These are phyloP conservation scores for Caenorhabditis sp. DNA, from an alignment of 2,888 invertebrate species.

Conservation along the genomic window DNA sequence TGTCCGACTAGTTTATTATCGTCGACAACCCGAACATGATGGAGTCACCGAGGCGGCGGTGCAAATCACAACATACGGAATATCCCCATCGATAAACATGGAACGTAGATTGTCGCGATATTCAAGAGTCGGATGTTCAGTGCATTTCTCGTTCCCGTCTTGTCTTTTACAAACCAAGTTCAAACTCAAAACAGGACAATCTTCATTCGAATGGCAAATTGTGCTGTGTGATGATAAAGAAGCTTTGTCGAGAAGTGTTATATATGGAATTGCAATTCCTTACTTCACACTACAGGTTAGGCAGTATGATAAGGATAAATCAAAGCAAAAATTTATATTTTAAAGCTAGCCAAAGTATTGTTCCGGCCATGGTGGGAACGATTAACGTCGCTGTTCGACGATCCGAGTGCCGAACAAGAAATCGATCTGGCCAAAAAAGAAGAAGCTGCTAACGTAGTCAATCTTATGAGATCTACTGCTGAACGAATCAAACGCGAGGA, in stretches of 20 bases:
- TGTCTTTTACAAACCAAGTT: conserved; percentile 61
- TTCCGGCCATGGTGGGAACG: conserved; percentile 56
- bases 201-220: conserved; percentile 64
- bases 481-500: conserved; percentile 84
- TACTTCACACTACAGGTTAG: conserved; percentile 42
- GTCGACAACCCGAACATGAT: conserved; percentile 54
- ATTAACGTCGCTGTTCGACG: conserved; percentile 54
- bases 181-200: conserved; percentile 61
- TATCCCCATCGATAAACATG: conserved; percentile 59
- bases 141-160: conserved; percentile 61
- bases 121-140: conserved; percentile 55
- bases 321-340: too few species aligned
- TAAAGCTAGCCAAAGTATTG: conserved; percentile 34
- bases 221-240: conserved; percentile 68
- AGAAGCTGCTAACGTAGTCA: conserved; percentile 57
- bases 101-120: conserved; percentile 61
- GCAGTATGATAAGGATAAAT: too few species aligned
- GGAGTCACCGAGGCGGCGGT: conserved; percentile 49
- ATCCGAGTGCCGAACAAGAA: conserved; percentile 51
- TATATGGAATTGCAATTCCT: conserved; percentile 66
- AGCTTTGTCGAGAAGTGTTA: conserved; percentile 52
- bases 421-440: conserved; percentile 64
- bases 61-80: conserved; percentile 44
- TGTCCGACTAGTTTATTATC: conserved; percentile 57
- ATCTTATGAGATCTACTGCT: conserved; percentile 89